Evolutionary conservation across 1,140 invertebrate species (phyloP).

Genomic region (Danaus plexippus): DNA sequence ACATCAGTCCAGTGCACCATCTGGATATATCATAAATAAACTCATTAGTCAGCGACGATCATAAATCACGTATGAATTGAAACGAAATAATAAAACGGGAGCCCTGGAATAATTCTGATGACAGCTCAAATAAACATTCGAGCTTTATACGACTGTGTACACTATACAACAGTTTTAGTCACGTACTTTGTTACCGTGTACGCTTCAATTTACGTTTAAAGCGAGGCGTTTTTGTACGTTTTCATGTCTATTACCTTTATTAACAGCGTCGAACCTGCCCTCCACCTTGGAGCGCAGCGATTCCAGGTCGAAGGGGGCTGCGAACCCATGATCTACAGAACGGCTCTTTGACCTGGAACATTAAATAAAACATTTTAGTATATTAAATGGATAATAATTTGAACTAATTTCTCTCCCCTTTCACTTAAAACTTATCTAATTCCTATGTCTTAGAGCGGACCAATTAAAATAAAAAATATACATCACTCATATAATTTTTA

Average conservation of each 20-base stretch:
- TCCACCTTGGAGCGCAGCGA: slow-evolving; percentile 86
- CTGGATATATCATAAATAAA: slow-evolving; percentile 24
- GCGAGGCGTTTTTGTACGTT: no score
- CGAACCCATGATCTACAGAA: slow-evolving; percentile 89
- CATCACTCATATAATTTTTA: no score
- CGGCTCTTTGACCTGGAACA: slow-evolving; percentile 88
- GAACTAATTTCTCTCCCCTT: no score
- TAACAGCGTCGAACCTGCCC: slow-evolving; percentile 83
- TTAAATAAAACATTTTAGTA: slow-evolving; percentile 7
- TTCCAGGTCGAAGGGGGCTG: slow-evolving; percentile 85
- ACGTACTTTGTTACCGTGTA: no score
- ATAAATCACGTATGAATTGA: slow-evolving; percentile 30
- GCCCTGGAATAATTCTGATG: slow-evolving; percentile 8
- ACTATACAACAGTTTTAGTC: no score
- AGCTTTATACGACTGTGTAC: no score
- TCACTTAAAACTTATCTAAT: no score
- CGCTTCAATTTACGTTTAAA: no score
- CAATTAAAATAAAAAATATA: no score
- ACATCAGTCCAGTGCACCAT: slow-evolving; percentile 19
- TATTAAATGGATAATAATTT: no score
- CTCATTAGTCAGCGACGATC: slow-evolving; percentile 20
- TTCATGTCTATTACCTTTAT: slow-evolving; percentile 56
- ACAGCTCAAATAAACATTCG: no score
- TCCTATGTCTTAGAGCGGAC: no score
- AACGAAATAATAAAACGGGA: slow-evolving; percentile 25